Evolutionary conservation across 2,888 invertebrate genomes (phyloP).

Genomic region (Chironomus tentans): DNA sequence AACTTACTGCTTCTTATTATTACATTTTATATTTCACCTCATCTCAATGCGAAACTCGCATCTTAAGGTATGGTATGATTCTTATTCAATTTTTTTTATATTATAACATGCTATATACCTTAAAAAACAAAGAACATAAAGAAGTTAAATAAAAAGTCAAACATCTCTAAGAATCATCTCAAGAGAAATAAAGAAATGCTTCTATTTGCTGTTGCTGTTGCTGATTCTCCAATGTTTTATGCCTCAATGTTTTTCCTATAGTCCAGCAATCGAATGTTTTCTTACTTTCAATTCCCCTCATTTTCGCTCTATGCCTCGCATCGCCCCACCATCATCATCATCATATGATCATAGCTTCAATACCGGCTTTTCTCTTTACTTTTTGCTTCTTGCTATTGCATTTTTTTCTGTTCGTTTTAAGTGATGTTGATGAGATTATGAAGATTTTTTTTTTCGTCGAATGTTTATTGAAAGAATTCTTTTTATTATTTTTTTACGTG

Average conservation of each 20-base stretch:
- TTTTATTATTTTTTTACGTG: not conserved
- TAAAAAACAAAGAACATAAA: not conserved
- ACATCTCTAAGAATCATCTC: not conserved
- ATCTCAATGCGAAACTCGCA: too few species aligned
- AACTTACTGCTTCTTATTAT: too few species aligned
- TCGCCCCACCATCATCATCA: slow-evolving; percentile 1
- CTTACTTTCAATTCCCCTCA: slow-evolving; percentile 9
- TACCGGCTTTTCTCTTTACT: not conserved
- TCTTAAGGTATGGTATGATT: not conserved
- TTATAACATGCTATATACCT: not conserved
- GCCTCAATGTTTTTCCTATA: not conserved
- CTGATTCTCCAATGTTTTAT: not conserved
- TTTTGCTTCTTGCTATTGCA: not conserved
- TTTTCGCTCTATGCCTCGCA: not conserved
- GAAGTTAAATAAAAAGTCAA: not conserved
- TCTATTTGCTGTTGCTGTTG: not conserved
- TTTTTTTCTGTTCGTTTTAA: not conserved
- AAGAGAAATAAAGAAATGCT: not conserved
- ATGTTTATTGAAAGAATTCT: not conserved
- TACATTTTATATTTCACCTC: too few species aligned
- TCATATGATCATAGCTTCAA: slow-evolving; percentile 13
- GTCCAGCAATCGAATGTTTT: not conserved
- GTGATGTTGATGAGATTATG: too few species aligned
- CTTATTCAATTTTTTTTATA: not conserved
- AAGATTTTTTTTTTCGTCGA: not conserved